phyloP scores from a whole-genome alignment of 1,140 invertebrate genomes.

The Halyomorpha halys region DNA sequence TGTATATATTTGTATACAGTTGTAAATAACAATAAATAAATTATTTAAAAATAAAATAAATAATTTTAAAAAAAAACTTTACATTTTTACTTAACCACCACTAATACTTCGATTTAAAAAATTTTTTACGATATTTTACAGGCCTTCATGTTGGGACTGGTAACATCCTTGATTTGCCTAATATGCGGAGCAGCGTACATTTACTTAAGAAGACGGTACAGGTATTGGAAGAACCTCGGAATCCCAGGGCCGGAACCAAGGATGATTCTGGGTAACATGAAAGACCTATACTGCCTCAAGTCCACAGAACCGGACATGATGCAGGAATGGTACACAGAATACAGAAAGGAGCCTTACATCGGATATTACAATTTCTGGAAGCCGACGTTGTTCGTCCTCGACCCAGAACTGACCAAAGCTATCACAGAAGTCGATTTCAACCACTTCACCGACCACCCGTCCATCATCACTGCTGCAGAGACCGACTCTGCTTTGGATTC shows the following conservation, averaged over 20 bases:
- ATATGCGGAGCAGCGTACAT: neutral
- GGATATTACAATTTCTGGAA: neutral
- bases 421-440: neutral
- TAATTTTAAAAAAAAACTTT: too few species aligned
- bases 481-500: neutral
- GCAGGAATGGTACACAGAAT: neutral
- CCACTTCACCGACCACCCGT: slow-evolving; percentile 6
- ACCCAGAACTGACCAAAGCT: neutral
- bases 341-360: neutral
- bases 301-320: neutral
- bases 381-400: neutral
- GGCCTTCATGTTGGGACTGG: neutral
- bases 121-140: too few species aligned
- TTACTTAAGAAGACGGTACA: neutral
- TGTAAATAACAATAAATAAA: too few species aligned
- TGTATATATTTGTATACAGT: too few species aligned
- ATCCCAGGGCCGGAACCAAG: neutral
- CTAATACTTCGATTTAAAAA: too few species aligned
- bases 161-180: neutral
- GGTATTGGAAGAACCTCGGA: neutral
- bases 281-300: neutral
- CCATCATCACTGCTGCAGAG: neutral
- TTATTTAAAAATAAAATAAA: too few species aligned
- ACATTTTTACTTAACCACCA: too few species aligned
- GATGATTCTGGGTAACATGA: neutral